Base-by-base conservation (phyloP, 2,113 vertebrate genomes). In the Albula goreensis region DNA sequence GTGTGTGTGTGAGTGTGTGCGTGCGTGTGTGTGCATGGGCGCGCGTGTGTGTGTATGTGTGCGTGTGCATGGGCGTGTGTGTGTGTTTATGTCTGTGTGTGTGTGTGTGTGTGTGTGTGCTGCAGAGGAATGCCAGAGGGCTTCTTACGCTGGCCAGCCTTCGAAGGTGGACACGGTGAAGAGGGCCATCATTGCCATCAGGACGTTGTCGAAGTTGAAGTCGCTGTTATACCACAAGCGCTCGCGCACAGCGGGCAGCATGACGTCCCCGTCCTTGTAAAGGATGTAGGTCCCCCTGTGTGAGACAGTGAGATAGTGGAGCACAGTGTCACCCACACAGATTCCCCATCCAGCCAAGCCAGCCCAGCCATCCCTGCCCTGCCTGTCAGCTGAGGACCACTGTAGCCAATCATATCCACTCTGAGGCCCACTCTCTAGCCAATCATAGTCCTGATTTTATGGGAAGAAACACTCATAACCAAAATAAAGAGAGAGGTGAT, bases 91-190 rank as follows among this genome's bases (percentile, higher is more conserved):
- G 60, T 63, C 15, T 19, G 60, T 63, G 60, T 63, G 60, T 63
- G 60, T 63, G 17, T 63, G 60, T 19, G 60, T 22, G 60, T 66
- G 60, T 22, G 60, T 66, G 31, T 41, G 31, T 41, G 31, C 31
- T 41, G 31, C 31, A 41, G 31, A 41, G 31, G 31, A 1, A 41
- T 41, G 0, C 31, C 31, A 41, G 31, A 1, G 0, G 13, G 53
- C 41, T 89, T 96, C 98, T 98, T 94, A 99, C 98, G 97, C 93
- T 31, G 98, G 98, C 98, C 98, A 99, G 92, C 98, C 98, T 92
- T 99, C 98, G 41, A 99, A 99, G 0, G 98, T 99, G 89, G 98
- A 99, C 77, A 99, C 98, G 0, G 98, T 99, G 94, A 99, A 99
- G 82, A 99, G 96, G 0, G 98, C 98, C 98, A 99, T 99, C 98